Base-by-base conservation (phyloP, 2,888 invertebrate species). In the Acleris sparsana region DNA sequence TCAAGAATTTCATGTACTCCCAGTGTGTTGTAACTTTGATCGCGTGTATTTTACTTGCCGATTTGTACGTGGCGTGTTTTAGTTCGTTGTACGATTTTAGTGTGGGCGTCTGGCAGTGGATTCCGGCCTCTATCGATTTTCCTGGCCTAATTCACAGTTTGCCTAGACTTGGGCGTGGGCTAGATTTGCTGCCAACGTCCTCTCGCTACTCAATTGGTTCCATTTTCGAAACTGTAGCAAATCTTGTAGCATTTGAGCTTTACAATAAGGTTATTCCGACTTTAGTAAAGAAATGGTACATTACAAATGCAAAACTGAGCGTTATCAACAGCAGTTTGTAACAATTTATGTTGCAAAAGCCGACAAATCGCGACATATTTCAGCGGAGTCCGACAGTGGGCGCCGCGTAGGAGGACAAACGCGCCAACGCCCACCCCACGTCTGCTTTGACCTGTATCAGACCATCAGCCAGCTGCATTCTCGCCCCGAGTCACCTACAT, bases 361-460 rank as follows among this genome's bases (percentile, higher is more conserved):
- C 62, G 56, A 60, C 62, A 56, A 62, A 71, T 74, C 69, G 71
- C 73, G 74, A 75, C 72, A 76, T 78, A 79, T 80, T 80, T 78
- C 79, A 80, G 74, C 70, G 75, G 72, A 75, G 72, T 72, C 72
- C 71, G 74, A 67, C 71, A 55, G 80, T 82, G 77, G 82, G 80
- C 79, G 79, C 67, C 65, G 70, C 70, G 85, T 85, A 76, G 85
- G 85, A 73, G 75, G 74, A 70, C 77, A 75, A 78, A 77, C 75
- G 74, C 74, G 72, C 75, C 72, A 67, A 69, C 80, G 75, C 82
- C 81, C 80, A 83, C 85, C 67, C 56, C 63, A 61, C 61, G 71
- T 65, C 53, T 69, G 68, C 57, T 49, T 18, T 29, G 33, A 53
- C 53, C 58, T 56, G 67, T 75, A 77, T 69, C 74, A 73, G 73